Base-by-base conservation (phyloP, 2,888 invertebrate genomes). In the Meteorus cinctellus region DNA sequence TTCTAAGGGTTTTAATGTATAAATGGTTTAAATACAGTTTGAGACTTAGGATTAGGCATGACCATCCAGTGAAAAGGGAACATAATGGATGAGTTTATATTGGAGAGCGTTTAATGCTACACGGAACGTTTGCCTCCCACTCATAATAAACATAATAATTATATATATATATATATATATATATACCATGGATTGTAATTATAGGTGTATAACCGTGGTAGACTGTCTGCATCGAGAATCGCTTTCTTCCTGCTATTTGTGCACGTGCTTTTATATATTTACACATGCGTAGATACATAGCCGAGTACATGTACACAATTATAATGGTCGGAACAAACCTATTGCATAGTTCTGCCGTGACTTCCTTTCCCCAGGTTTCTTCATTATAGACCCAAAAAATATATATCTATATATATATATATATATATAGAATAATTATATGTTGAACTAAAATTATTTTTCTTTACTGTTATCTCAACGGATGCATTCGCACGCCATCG, bases 231-330 rank as follows among this genome's bases (percentile, higher is more conserved):
- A 75, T 70, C 48, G 70, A 73, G 79, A 79, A 80, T 80, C 78
- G 80, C 79, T 79, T 78, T 79, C 80, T 80, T 80, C 80, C 80
- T 78, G 77, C 74, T 76, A 72, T 78, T 79, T 75, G 75, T 77
- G 70, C 72, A 77, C 72, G 75, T 72, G 31, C 19, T 48, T 66
- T 69, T 66, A 75, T 71, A 60, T 59, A 60, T 75, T 70, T 75
- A 70, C 55, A 63, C 19, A 55, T 55, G 55, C n/a, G n/a, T 19
- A 19, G n/a, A 55, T 19, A 55, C n/a, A 48, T 48, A 48, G 4
- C 16, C 48, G n/a, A n/a, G 48, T n/a, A 48, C n/a, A 48, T 41
- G 12, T 45, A 36, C 70, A 51, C 69, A 63, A 34, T 63, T 70
- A 65, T 70, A 70, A 70, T 60, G 59, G 41, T 36, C 66, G 51